Evolutionary conservation across 2,113 vertebrate genomes (phyloP).

Genomic region (Emydocephalus ijimae): DNA sequence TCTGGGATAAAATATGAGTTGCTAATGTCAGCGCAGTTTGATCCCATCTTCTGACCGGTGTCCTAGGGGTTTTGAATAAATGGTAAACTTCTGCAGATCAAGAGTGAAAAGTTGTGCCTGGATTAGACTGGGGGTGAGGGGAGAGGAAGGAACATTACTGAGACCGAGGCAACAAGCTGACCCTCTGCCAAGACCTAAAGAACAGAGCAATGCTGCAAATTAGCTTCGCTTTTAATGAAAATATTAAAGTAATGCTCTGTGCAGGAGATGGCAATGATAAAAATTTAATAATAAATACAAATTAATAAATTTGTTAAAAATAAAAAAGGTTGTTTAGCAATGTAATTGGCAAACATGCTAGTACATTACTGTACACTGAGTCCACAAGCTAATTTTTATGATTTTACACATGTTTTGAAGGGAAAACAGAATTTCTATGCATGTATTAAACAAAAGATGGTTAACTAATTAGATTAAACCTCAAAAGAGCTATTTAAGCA

Average conservation of each 20-base stretch:
- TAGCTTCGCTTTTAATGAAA: background rate
- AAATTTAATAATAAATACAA: background rate
- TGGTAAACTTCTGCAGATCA: background rate
- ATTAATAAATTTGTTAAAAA: too few species aligned
- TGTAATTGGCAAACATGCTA: background rate
- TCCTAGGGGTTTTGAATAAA: background rate
- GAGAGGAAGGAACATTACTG: background rate
- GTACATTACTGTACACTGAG: background rate
- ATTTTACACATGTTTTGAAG: slow-evolving; percentile 25
- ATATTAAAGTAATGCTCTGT: slow-evolving; percentile 1
- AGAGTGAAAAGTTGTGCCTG: background rate
- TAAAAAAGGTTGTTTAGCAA: background rate
- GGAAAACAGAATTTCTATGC: slow-evolving; percentile 38
- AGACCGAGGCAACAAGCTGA: background rate
- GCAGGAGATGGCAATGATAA: background rate
- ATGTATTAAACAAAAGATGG: background rate
- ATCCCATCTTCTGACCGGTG: background rate
- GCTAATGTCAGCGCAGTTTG: background rate
- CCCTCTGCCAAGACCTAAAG: background rate
- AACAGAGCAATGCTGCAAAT: background rate
- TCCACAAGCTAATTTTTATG: background rate
- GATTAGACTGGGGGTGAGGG: background rate
- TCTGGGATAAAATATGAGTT: background rate
- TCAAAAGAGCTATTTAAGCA: background rate
- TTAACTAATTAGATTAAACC: background rate